A percentile compares a stretch with the other conserved stretches of the same genome.
phyloP scores from a whole-genome alignment of 1,140 invertebrate genomes.

The Armadillidium nasatum region DNA sequence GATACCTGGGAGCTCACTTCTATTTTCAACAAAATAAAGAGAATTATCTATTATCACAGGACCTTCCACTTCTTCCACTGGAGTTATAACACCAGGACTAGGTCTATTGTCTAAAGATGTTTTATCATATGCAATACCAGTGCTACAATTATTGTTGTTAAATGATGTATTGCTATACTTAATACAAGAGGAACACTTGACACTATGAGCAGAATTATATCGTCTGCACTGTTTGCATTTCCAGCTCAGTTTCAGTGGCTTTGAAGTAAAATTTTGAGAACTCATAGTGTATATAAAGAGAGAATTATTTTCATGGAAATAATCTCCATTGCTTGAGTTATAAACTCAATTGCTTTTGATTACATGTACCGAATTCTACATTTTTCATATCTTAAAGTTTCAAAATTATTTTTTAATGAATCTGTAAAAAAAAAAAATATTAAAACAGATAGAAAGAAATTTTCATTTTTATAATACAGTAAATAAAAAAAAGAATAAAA shows the following conservation, averaged over 20 bases:
- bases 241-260: slow-evolving; percentile 23
- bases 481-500: no score
- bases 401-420: no score
- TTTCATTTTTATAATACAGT: no score
- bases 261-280: neutral
- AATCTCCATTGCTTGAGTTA: neutral
- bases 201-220: slow-evolving; percentile 28
- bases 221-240: slow-evolving; percentile 30
- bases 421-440: no score
- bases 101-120: neutral
- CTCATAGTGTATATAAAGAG: neutral
- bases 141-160: neutral
- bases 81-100: slow-evolving; percentile 17
- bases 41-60: slow-evolving; percentile 29
- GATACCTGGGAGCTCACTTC: neutral
- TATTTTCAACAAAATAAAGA: slow-evolving; percentile 26
- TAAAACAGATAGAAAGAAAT: no score
- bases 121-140: slow-evolving; percentile 1
- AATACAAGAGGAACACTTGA: slow-evolving; percentile 27
- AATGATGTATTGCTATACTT: slow-evolving; percentile 22
- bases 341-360: no score
- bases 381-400: no score
- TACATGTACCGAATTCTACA: no score
- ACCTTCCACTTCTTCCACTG: slow-evolving; percentile 31
- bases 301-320: neutral